A percentile compares a stretch with the other conserved stretches of the same genome.
Evolutionary conservation across 2,888 invertebrate species (phyloP).

Genomic region (Phrixothrix hirtus): DNA sequence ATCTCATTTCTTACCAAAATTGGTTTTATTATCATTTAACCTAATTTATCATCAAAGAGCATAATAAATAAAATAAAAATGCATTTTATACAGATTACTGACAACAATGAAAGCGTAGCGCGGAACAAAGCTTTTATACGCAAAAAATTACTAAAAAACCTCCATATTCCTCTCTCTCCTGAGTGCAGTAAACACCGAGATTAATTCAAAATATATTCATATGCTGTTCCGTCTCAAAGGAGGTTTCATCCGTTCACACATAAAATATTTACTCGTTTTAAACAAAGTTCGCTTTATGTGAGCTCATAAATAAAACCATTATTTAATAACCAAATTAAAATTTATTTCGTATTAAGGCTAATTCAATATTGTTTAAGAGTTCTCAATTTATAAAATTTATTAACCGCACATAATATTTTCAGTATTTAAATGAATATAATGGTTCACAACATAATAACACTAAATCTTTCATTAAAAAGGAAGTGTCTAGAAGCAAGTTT

Average conservation of each 20-base stretch:
- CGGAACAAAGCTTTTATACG: not conserved
- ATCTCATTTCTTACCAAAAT: too few species aligned
- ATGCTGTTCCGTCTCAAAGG: not conserved
- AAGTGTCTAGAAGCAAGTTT: too few species aligned
- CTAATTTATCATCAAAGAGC: too few species aligned
- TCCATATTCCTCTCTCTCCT: not conserved
- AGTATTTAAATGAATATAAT: too few species aligned
- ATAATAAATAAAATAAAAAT: too few species aligned
- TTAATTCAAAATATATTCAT: not conserved
- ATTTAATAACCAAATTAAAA: too few species aligned
- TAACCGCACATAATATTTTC: not conserved
- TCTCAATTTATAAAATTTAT: not conserved
- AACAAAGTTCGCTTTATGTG: conserved; percentile 3
- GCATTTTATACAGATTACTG: too few species aligned
- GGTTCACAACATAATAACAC: too few species aligned
- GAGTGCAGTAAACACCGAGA: not conserved
- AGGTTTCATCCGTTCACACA: not conserved
- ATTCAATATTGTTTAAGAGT: not conserved
- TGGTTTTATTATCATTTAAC: too few species aligned
- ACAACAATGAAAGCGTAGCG: too few species aligned
- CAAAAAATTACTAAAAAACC: not conserved
- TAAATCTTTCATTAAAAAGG: too few species aligned
- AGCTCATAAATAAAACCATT: not conserved
- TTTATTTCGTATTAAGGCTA: not conserved
- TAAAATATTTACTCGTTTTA: conserved; percentile 10